Evolutionary conservation across 2,113 vertebrate genomes (phyloP), one percentile per base, ranked within the genome.

Genomic region (Scomber colias): DNA sequence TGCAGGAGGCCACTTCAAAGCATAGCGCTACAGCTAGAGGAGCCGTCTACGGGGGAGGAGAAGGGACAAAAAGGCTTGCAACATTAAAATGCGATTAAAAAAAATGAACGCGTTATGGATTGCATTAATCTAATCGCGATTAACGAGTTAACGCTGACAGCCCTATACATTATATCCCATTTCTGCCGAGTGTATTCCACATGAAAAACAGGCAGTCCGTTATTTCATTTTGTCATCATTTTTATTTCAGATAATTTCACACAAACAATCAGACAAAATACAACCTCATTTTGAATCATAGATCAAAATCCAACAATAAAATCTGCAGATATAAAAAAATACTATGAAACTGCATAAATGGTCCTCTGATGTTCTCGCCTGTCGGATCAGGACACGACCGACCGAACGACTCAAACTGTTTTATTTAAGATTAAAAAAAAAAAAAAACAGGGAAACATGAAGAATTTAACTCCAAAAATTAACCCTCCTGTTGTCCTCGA

Each of bases 191-290:
- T 35, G 3, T 7, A 1, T 35, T 35, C 31, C 31, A 6, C 35
- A 40, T 8, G 8, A 40, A 40, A 9, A 40, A 40, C 7, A 40
- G 1, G 8, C 35, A 40, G 1, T 40, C 2, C 12, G 4, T 62
- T n/a, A 5, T 53, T 13, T 14, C 21, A 48, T 4, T 62, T 24
- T 4, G 44, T 21, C 8, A 51, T 51, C 2, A 21, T 5, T 54
- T 79, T 87, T 81, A 85, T 86, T 87, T 69, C 48, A 76, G 63
- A 55, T 77, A 46, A 66, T 90, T 77, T 66, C 80, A 82, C 60
- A 79, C 61, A 70, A 50, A 73, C 56, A 84, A 59, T 65, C 65
- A 48, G 45, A 73, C 46, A 55, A 64, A 50, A 81, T 0, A n/a
- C 6, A 73, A 31, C 44, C 12, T 71, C 15, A 62, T 19, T 68